Base-by-base conservation (phyloP, 2,797 vertebrate species). In the Catharus ustulatus region DNA sequence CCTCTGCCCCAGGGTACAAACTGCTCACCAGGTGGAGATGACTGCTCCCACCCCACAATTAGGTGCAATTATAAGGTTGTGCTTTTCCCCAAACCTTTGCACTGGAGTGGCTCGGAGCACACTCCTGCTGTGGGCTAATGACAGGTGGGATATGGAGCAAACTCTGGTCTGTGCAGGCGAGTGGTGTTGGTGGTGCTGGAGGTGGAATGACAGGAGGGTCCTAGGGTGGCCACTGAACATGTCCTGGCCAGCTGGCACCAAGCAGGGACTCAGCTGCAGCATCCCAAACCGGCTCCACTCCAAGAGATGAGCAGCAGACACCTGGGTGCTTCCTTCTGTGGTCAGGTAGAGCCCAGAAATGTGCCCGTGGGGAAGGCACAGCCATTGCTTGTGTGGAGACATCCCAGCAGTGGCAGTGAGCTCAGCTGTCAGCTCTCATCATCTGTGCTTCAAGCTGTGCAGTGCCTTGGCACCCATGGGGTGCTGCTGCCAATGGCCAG, bases 1-100 rank as follows among this genome's bases (percentile, higher is more conserved):
- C 91, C 93, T 89, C 54, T 73, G 86, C 95, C 55, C 58, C 69
- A 19, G 90, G 93, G 87, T 40, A 74, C 1, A 4, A 90, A 46
- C 27, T 38, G 46, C 84, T 88, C 59, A 58, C 67, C 83, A 57
- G 87, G 57, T 91, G 91, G 77, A 49, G 73, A 51, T 5, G 45
- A 27, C 84, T 71, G 55, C 48, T 71, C 92, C 81, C 84, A 67
- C 80, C 87, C 83, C 59, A 38, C 59, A 45, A 72, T 90, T 84
- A 93, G 63, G 21, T 34, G 80, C 71, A 84, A 92, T 94, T 91
- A 67, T 4, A 59, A 69, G 67, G 71, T 86, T 76, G 34, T 36
- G 42, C 55, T 78, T 75, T 72, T 38, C 38, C 22, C 73, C 0
- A 0, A 74, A 21, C 23, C 36, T 48, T 72, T 59, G 51, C 49